Conservation (phyloP, 2,888 invertebrate species). For the Hyposoter dolosus region DNA sequence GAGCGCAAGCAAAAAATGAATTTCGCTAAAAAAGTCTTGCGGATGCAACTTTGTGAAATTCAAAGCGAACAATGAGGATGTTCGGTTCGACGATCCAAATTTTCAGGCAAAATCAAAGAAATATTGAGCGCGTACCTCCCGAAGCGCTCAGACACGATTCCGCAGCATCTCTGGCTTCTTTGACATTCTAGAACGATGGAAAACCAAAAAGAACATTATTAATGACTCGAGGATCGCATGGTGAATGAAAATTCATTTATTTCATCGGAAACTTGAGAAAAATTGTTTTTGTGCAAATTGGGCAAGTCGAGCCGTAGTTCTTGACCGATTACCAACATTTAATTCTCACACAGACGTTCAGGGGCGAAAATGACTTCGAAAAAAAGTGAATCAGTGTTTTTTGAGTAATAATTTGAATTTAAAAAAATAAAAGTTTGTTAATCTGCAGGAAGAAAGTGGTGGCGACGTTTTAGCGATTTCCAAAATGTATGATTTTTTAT, state of each 20-base stretch:
- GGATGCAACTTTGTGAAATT: background rate
- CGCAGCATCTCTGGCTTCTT: conserved; percentile 45
- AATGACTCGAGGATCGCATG: background rate
- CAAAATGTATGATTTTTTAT: background rate
- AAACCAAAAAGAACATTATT: background rate
- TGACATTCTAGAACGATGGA: conserved; percentile 47
- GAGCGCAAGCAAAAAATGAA: background rate
- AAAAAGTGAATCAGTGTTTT: background rate
- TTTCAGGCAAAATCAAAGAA: background rate
- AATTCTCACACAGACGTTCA: background rate
- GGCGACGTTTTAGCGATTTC: background rate
- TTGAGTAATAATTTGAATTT: too few species aligned
- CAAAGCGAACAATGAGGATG: background rate
- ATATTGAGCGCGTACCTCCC: background rate
- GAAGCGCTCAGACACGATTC: conserved; percentile 36
- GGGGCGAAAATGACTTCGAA: background rate
- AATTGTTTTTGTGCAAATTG: background rate
- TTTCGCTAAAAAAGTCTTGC: background rate
- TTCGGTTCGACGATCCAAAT: background rate
- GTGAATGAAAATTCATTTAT: background rate
- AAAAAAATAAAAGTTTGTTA: background rate
- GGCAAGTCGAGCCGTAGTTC: background rate
- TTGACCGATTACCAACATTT: background rate
- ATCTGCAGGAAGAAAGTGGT: background rate
- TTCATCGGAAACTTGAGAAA: background rate